Conservation (phyloP, 2,888 invertebrate species). For the Phasia obesa region DNA sequence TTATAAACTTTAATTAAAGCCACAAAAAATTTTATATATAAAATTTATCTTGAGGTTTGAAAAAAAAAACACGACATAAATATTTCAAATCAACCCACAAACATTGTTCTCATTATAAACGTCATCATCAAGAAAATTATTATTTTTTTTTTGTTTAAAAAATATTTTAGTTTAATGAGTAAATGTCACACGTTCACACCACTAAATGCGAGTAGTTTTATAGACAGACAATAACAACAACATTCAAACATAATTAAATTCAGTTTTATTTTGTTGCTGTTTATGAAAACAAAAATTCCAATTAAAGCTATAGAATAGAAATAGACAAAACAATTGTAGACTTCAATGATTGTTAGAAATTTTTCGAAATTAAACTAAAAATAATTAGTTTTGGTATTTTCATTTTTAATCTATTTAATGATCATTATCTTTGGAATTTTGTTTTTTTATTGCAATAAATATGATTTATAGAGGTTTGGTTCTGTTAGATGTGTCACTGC, state of each 20-base stretch:
- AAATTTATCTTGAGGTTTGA: slow-evolving; percentile 14
- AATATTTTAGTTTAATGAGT: slow-evolving; percentile 25
- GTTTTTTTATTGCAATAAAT: slow-evolving; percentile 13
- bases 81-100: slow-evolving; percentile 12
- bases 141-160: background rate
- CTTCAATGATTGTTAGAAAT: slow-evolving; percentile 51
- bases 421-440: slow-evolving; percentile 32
- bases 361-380: slow-evolving; percentile 39
- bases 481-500: slow-evolving; percentile 43
- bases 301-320: slow-evolving; percentile 22
- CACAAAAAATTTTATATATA: slow-evolving; percentile 13
- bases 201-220: slow-evolving; percentile 16
- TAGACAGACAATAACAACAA: slow-evolving; percentile 14
- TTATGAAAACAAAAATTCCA: slow-evolving; percentile 31
- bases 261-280: slow-evolving; percentile 10
- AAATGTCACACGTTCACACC: slow-evolving; percentile 1
- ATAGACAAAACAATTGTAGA: slow-evolving; percentile 37
- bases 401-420: slow-evolving; percentile 24
- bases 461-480: slow-evolving; percentile 28
- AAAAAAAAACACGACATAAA: background rate
- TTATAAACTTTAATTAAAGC: slow-evolving; percentile 20
- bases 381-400: slow-evolving; percentile 36
- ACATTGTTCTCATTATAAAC: background rate
- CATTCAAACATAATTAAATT: slow-evolving; percentile 36
- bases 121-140: slow-evolving; percentile 28